Conservation (phyloP, 1,140 invertebrate genomes). For the Nymphalis io region DNA sequence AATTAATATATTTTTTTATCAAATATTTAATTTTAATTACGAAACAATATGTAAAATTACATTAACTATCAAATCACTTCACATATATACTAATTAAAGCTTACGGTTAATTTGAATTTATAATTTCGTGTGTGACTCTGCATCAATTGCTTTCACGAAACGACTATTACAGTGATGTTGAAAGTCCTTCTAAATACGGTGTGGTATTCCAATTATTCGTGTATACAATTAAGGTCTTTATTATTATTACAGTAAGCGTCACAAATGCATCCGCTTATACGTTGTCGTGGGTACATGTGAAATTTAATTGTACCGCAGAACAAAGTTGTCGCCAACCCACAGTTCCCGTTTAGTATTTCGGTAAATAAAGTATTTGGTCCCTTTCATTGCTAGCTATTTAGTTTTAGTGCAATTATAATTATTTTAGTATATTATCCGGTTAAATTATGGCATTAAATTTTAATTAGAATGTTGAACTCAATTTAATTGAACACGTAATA, state of each 20-base stretch:
- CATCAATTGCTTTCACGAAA: constrained; percentile 21
- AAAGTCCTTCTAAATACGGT: constrained; percentile 14
- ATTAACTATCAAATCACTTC: neutral
- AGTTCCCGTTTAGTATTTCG: constrained; percentile 29
- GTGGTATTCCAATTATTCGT: neutral
- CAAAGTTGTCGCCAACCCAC: constrained; percentile 35
- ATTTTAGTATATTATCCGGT: neutral
- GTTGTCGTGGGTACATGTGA: constrained; percentile 13
- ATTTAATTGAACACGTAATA: no score
- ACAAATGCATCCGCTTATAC: neutral
- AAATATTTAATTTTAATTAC: neutral
- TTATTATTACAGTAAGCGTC: neutral
- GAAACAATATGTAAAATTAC: neutral
- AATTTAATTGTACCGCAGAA: constrained; percentile 36
- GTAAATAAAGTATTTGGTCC: constrained; percentile 33
- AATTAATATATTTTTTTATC: no score
- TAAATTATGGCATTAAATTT: neutral
- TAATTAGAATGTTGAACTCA: no score
- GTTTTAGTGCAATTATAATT: constrained; percentile 12
- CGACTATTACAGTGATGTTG: constrained; percentile 17
- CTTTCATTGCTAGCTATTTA: constrained; percentile 23
- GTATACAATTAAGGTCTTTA: constrained; percentile 5
- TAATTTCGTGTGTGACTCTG: constrained; percentile 8
- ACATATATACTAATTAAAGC: constrained; percentile 9
- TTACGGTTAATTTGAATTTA: constrained; percentile 13